Conservation (phyloP, 2,113 vertebrate genomes). For the Sinocyclocheilus anshuiensis region DNA sequence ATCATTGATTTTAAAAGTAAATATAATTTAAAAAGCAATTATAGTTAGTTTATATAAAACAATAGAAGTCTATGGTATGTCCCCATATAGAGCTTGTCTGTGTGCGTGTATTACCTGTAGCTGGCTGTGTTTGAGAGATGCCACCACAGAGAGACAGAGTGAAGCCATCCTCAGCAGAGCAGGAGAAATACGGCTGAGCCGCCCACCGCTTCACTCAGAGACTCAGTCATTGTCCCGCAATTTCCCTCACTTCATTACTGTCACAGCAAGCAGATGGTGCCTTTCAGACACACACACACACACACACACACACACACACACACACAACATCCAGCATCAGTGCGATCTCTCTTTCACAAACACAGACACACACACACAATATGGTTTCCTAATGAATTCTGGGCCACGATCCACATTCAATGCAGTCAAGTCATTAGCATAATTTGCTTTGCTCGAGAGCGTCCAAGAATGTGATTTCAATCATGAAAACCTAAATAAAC, state of each 20-base stretch:
- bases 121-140: constrained; percentile 48
- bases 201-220: constrained; percentile 78
- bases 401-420: constrained; percentile 65
- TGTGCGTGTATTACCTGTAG: constrained; percentile 25
- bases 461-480: constrained; percentile 71
- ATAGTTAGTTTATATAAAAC: not conserved
- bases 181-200: constrained; percentile 74
- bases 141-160: constrained; percentile 54
- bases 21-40: not conserved
- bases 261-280: constrained; percentile 82
- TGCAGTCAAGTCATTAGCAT: constrained; percentile 68
- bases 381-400: constrained; percentile 71
- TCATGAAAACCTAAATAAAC: constrained; percentile 74
- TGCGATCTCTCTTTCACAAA: constrained; percentile 15
- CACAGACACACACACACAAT: constrained; percentile 44
- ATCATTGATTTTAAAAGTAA: not conserved
- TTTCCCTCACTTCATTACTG: constrained; percentile 81
- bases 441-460: constrained; percentile 74
- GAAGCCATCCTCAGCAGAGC: constrained; percentile 73
- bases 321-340: constrained; percentile 33
- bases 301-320: constrained; percentile 48
- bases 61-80: not conserved
- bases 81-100: not conserved
- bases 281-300: constrained; percentile 71
- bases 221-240: constrained; percentile 75